Evolutionary conservation across 2,888 invertebrate species (phyloP), one percentile per base, ranked within the genome.

Genomic region (Apantesis nais): DNA sequence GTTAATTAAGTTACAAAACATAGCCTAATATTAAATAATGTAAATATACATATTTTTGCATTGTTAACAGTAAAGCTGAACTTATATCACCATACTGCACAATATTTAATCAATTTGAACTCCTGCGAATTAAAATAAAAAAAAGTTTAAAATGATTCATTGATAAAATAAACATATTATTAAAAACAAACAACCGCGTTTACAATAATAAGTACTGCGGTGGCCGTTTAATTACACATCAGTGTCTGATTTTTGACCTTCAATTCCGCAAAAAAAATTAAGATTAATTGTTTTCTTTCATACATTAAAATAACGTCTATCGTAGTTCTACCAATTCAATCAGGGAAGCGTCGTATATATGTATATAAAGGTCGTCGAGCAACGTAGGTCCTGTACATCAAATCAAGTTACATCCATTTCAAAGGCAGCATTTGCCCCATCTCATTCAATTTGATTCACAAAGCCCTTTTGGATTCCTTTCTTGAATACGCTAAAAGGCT

Each of bases 391-490:
- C 22, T 41, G 25, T 61, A 44, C 61, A 67, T 61, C 67, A 67
- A 67, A 67, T 66, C 61, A 67, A 34, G 58, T 67, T 67, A 67
- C 58, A 39, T 55, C 25, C 39, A 29, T 41, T 58, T 66, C 66
- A 58, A 66, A 66, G 66, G 58, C 55, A 39, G 37, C 29, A 39
- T 55, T 66, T 55, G 39, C 66, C 58, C 29, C 41, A 41, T 66
- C 58, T 58, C 25, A 66, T 66, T 66, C 66, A 66, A 66, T 66
- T 66, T 31, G 37, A 39, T 58, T 66, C 58, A 66, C 67, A 67
- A 61, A 67, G 48, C 61, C 41, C 61, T 41, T 58, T 39, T 67
- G 61, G 31, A 62, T 67, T 48, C 52, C 19, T 11, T 62, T 68
- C 52, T 34, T 25, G 60, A 44, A 61, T 37, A 68, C 67, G 39